Evolutionary conservation across 2,113 vertebrate genomes (phyloP), one percentile per base, ranked within the genome.

Genomic region (Albula goreensis): DNA sequence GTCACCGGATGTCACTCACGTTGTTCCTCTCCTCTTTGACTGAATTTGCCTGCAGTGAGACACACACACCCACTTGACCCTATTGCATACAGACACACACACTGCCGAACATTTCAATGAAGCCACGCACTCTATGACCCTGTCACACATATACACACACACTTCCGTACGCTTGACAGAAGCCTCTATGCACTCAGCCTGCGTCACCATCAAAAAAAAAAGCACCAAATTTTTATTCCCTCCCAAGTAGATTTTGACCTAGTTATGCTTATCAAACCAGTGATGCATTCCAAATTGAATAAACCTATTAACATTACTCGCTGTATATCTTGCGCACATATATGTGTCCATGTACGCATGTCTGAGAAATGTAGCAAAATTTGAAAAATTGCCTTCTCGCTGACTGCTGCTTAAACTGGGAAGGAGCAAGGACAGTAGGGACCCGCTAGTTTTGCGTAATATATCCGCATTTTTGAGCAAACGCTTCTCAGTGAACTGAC

Each of bases 221-320:
- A 31, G 0, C 22, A n/a, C 4, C 17, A 70, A 70, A 70, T n/a
- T 19, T 66, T 19, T 66, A 51, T 17, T 80, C 1, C 25, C 22
- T 70, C 63, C 41, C 78, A 50, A 51, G 19, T 80, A 15, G 19
- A 51, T 31, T 79, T 50, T 80, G 79, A 80, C 79, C 79, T 50
- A 80, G 4, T 80, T 80, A 50, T 80, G 79, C 79, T 80, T 51
- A 22, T 80, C 79, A 80, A n/a, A 22, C 79, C 79, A 80, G 49
- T 50, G 79, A 51, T 80, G 79, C 48, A 15, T 80, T 80, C 11
- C 25, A 50, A 80, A 80, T 51, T 9, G 5, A 80, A 80, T 80
- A 51, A 80, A 80, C 79, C 79, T 80, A 50, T 80, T 80, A 74
- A 31, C 22, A 74, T 74, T 31, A 31, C n/a, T 31, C n/a, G 17